These are phyloP conservation scores for Apostichopus californicus DNA, from an alignment of 35 echinoderm and acorn worm genomes.

Conservation along the genomic window DNA sequence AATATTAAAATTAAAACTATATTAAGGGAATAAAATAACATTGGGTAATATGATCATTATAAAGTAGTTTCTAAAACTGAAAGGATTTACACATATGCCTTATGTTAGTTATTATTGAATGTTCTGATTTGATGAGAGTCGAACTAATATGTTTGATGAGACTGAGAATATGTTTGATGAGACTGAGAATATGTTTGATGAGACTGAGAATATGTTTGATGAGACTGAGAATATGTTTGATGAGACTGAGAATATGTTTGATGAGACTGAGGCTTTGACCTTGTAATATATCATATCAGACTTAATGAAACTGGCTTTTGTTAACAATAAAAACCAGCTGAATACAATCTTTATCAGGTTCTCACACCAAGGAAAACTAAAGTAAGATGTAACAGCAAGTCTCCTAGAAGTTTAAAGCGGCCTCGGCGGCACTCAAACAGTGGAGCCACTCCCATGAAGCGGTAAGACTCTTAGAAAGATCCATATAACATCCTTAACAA, in stretches of 20 bases:
- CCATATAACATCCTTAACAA: background rate
- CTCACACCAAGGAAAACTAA: background rate
- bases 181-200: background rate
- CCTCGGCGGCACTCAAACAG: background rate
- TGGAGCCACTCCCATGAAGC: slow-evolving; percentile 6
- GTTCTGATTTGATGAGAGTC: background rate
- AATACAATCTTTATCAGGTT: background rate
- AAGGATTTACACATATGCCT: background rate
- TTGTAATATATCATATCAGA: too few species aligned
- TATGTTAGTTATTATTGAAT: background rate
- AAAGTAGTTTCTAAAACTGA: background rate
- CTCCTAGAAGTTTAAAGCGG: background rate
- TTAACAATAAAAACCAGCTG: background rate
- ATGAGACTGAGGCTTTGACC: background rate
- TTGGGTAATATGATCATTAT: background rate
- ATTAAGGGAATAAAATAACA: background rate
- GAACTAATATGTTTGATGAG: too few species aligned
- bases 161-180: too few species aligned
- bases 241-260: background rate
- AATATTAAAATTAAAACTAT: background rate
- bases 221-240: background rate
- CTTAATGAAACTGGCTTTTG: background rate
- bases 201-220: background rate
- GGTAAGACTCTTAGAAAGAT: background rate
- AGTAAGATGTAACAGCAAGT: slow-evolving; percentile 1